Percentiles rank a stretch among this genome's conserved stretches.
Conservation (phyloP, 2,888 invertebrate species). For the Drosophila mimica region DNA sequence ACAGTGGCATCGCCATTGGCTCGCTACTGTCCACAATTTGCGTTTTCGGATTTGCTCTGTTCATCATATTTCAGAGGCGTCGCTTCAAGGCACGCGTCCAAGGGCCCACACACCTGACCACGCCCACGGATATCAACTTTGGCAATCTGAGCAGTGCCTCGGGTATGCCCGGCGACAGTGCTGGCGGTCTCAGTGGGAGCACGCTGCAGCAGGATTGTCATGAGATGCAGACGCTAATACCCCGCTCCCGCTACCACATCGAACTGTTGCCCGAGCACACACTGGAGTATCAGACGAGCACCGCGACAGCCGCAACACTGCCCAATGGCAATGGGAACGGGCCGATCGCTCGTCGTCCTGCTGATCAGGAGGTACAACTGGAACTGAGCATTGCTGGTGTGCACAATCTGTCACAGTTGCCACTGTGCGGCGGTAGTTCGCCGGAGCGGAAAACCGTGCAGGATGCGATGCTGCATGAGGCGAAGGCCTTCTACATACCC, state of each 20-base stretch:
- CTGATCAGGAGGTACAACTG: constrained; percentile 44
- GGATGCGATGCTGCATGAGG: constrained; percentile 64
- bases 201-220: constrained; percentile 83
- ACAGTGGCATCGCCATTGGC: constrained; percentile 83
- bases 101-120: constrained; percentile 80
- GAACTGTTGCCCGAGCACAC: constrained; percentile 74
- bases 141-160: constrained; percentile 80
- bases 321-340: constrained; percentile 77
- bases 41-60: constrained; percentile 80
- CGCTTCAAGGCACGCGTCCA: constrained; percentile 82
- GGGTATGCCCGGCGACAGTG: constrained; percentile 81
- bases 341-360: constrained; percentile 42
- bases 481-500: constrained; percentile 80
- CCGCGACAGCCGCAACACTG: constrained; percentile 61
- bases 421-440: constrained; percentile 73
- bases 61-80: constrained; percentile 82
- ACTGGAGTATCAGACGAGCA: constrained; percentile 76
- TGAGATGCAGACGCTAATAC: constrained; percentile 85
- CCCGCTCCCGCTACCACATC: constrained; percentile 76
- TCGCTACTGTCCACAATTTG: constrained; percentile 81
- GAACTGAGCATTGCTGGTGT: constrained; percentile 72
- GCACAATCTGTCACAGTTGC: constrained; percentile 79
- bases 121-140: constrained; percentile 83
- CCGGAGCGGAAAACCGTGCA: constrained; percentile 67
- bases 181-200: constrained; percentile 81